phyloP scores from a whole-genome alignment of 2,113 vertebrate genomes.

The Silurus meridionalis region DNA sequence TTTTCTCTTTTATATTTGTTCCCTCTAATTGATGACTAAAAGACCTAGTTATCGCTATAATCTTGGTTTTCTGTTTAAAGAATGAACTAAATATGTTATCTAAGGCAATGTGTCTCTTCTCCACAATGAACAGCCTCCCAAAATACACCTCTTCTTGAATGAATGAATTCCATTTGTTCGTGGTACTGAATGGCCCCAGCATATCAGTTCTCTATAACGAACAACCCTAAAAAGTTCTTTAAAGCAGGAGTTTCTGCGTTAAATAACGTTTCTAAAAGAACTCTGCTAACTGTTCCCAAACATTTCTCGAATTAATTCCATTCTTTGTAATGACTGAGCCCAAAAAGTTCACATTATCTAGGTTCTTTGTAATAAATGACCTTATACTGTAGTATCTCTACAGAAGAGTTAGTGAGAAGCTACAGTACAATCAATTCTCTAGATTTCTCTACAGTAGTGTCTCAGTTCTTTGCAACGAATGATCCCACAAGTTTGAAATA shows the following conservation, averaged over 20 bases:
- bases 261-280: no score
- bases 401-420: no score
- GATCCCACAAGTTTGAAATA: neutral
- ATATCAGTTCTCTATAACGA: neutral
- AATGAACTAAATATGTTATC: no score
- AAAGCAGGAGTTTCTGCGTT: neutral
- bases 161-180: neutral
- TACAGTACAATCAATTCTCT: neutral
- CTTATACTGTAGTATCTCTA: neutral
- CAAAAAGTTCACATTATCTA: neutral
- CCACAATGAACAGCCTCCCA: neutral
- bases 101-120: neutral
- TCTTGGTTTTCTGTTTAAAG: neutral
- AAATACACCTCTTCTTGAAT: neutral
- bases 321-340: neutral
- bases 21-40: neutral
- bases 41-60: neutral
- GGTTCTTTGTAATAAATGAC: neutral
- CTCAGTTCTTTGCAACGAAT: neutral
- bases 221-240: neutral
- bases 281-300: neutral
- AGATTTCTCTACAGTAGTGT: neutral
- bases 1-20: neutral
- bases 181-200: neutral
- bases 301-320: neutral